These are phyloP conservation scores for Thereuonema tuberculata DNA, from an alignment of 1,140 invertebrate species.

Conservation along the genomic window DNA sequence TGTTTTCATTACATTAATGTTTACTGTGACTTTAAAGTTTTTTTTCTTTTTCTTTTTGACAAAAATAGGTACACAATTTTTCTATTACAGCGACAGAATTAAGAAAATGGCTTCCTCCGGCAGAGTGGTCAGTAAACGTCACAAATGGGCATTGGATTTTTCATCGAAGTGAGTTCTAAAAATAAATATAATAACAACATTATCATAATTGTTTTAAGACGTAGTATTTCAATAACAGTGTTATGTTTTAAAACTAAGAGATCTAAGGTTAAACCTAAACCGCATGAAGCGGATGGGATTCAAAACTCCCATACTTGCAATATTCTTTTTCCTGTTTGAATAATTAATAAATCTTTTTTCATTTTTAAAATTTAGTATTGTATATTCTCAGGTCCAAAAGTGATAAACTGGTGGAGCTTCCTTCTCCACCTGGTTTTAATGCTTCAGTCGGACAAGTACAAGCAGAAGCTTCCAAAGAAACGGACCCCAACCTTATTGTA, in stretches of 20 bases:
- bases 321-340: neutral
- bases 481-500: conserved; percentile 68
- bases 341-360: neutral
- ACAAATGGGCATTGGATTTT: neutral
- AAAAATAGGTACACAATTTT: no score
- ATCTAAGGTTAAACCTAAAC: no score
- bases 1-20: no score
- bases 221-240: no score
- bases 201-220: no score
- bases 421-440: conserved; percentile 70
- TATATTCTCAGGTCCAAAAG: conserved; percentile 11
- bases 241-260: neutral
- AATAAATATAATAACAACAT: no score
- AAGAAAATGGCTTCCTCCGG: neutral
- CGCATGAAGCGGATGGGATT: no score
- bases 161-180: neutral
- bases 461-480: conserved; percentile 56
- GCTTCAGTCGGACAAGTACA: conserved; percentile 50
- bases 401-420: conserved; percentile 34
- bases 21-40: no score
- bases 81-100: no score
- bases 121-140: neutral
- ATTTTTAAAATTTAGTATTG: neutral
- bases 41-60: no score
- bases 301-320: no score